Evolutionary conservation across 2,113 vertebrate genomes (phyloP).

Genomic region (Aleadryas rufinucha): DNA sequence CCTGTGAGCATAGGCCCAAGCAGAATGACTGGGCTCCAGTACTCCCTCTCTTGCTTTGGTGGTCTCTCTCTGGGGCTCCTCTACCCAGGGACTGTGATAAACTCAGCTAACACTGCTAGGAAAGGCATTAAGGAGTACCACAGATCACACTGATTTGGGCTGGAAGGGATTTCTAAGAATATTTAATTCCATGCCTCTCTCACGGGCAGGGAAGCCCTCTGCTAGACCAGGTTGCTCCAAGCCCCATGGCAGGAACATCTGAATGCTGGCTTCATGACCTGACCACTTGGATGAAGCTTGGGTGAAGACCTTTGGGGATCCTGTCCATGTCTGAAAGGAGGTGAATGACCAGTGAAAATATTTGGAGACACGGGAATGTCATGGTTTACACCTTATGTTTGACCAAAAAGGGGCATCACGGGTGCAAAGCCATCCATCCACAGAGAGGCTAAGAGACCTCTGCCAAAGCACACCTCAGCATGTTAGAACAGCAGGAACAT

Average conservation of each 20-base stretch:
- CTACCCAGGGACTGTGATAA: background rate
- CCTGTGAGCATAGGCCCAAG: background rate
- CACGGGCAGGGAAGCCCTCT: background rate
- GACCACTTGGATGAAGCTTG: background rate
- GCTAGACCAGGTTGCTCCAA: background rate
- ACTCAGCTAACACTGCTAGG: background rate
- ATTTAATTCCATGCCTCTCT: background rate
- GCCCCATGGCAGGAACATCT: background rate
- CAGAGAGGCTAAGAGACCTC: background rate
- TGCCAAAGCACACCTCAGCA: background rate
- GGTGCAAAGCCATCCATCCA: background rate
- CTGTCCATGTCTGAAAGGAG: background rate
- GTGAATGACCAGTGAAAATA: background rate
- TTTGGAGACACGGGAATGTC: background rate
- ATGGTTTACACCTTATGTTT: background rate
- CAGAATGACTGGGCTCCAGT: background rate
- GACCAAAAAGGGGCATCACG: background rate
- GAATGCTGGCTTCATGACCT: background rate
- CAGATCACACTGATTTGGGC: background rate
- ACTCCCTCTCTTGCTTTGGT: background rate
- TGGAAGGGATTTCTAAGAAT: background rate
- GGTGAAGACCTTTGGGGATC: background rate
- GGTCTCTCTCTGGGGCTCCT: background rate
- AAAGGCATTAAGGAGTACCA: background rate
- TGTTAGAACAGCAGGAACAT: background rate